These are phyloP conservation scores for Melanchra persicariae DNA, from an alignment of 2,888 invertebrate species.

Conservation along the genomic window DNA sequence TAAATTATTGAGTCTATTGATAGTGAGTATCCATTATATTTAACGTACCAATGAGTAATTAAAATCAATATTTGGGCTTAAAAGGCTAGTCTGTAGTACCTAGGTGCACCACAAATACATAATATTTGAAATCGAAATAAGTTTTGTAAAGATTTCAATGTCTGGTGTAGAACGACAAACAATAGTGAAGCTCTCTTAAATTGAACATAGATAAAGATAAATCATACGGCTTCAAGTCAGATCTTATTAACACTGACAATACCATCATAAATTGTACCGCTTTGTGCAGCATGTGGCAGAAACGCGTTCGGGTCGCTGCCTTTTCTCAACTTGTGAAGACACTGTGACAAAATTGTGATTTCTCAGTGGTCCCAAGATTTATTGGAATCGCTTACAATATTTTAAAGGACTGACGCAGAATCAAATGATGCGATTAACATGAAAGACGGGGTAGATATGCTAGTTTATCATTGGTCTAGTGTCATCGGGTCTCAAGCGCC, in stretches of 20 bases:
- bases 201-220: constrained; percentile 24
- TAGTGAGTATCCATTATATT: no score
- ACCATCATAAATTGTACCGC: constrained; percentile 51
- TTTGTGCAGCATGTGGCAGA: constrained; percentile 53
- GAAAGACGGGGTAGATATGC: background rate
- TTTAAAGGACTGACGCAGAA: constrained; percentile 14
- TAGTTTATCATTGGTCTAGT: background rate
- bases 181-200: background rate
- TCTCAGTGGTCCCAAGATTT: constrained; percentile 41
- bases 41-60: no score
- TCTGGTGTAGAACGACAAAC: background rate
- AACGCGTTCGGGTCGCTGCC: constrained; percentile 49
- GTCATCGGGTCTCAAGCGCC: no score
- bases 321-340: constrained; percentile 45
- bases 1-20: no score
- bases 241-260: constrained; percentile 49
- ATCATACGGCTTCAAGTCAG: constrained; percentile 31
- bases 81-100: no score
- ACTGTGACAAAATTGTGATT: constrained; percentile 53
- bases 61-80: no score
- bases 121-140: no score
- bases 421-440: constrained; percentile 20
- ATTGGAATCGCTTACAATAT: constrained; percentile 44
- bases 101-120: no score
- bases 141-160: background rate